Evolutionary conservation across 2,113 vertebrate species (phyloP).

Genomic region (Alectura lathami): DNA sequence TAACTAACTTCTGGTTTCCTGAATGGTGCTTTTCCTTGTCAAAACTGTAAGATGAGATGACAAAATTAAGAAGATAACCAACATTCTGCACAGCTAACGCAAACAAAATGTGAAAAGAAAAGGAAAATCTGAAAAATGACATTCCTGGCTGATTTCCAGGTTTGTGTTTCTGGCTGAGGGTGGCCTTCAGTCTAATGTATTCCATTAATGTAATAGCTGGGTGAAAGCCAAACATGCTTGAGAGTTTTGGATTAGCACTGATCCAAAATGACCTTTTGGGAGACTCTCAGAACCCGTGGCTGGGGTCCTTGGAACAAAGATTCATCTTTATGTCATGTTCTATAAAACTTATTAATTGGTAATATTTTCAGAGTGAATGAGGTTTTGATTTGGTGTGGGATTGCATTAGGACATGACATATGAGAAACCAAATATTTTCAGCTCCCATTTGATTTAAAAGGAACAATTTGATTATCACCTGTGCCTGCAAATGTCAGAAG

Average conservation of each 20-base stretch:
- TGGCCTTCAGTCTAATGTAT: neutral
- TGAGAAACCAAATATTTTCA: neutral
- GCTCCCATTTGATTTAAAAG: neutral
- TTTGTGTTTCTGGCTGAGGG: neutral
- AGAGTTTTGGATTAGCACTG: neutral
- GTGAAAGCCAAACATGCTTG: neutral
- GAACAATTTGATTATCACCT: neutral
- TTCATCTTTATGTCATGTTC: neutral
- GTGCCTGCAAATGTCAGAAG: neutral
- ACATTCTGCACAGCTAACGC: neutral
- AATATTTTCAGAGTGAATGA: neutral
- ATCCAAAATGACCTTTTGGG: neutral
- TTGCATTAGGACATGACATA: neutral
- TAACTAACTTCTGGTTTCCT: neutral
- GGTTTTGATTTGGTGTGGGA: neutral
- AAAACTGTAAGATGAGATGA: neutral
- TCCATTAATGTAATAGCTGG: neutral
- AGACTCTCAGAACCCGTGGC: neutral
- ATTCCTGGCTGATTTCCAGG: neutral
- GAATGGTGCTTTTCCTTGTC: neutral
- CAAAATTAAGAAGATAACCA: neutral
- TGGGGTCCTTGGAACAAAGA: neutral
- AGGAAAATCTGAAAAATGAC: neutral
- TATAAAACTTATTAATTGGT: neutral
- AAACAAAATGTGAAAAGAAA: neutral